phyloP scores from a whole-genome alignment of 2,888 invertebrate species.

The Xestia c-nigrum region DNA sequence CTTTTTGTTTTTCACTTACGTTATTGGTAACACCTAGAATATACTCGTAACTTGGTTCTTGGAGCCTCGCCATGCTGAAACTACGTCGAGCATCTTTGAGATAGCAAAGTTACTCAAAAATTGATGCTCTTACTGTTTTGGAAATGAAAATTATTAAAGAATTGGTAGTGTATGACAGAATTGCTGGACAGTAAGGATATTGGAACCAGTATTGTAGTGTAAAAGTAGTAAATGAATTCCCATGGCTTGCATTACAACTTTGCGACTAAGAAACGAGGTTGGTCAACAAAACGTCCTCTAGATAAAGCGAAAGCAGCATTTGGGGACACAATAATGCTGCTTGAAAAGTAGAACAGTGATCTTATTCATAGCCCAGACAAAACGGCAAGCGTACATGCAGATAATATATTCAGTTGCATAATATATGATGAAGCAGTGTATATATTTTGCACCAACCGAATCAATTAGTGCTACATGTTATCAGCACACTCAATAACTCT shows the following conservation, averaged over 20 bases:
- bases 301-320: constrained; percentile 44
- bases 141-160: too few relatives aligned
- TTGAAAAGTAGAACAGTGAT: constrained; percentile 33
- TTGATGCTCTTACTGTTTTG: not conserved
- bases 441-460: constrained; percentile 43
- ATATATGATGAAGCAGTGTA: not conserved
- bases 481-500: constrained; percentile 57
- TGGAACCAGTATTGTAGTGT: not conserved
- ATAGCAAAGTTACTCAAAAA: not conserved
- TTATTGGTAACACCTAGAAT: not conserved
- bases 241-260: not conserved
- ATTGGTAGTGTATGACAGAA: not conserved
- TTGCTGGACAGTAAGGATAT: not conserved
- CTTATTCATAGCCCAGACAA: constrained; percentile 35
- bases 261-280: constrained; percentile 24
- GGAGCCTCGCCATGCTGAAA: not conserved
- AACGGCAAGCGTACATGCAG: constrained; percentile 19
- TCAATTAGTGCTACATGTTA: constrained; percentile 60
- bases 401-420: constrained; percentile 29
- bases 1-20: not conserved
- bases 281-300: not conserved
- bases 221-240: constrained; percentile 6
- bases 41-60: constrained; percentile 8
- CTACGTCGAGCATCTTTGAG: not conserved
- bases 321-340: constrained; percentile 15